Conservation (phyloP, 2,797 vertebrate species). For the Spinibarbus caldwelli region DNA sequence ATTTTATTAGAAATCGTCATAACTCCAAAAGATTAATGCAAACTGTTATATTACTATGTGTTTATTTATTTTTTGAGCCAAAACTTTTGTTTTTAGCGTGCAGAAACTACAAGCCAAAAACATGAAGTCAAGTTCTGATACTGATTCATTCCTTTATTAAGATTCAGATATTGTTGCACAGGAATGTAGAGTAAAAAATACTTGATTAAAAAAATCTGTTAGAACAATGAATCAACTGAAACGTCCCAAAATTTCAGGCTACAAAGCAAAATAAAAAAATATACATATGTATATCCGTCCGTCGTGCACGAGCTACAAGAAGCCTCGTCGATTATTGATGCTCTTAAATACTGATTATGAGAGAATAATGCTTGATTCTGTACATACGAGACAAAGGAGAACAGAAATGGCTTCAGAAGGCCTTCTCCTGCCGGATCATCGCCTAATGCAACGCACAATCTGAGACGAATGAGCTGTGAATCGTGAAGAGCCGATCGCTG, state of each 20-base stretch:
- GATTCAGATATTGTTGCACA: constrained; percentile 80
- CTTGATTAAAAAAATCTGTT: constrained; percentile 72
- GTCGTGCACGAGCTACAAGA: background rate
- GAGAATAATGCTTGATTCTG: constrained; percentile 33
- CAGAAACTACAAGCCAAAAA: background rate
- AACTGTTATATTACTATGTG: background rate
- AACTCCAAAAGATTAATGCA: background rate
- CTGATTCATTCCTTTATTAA: constrained; percentile 88
- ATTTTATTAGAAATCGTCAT: background rate
- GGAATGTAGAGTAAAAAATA: constrained; percentile 86
- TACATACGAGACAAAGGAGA: background rate
- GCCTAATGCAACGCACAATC: background rate
- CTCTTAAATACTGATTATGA: constrained; percentile 14
- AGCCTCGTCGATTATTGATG: constrained; percentile 10
- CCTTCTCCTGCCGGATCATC: constrained; percentile 45
- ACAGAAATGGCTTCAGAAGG: constrained; percentile 54
- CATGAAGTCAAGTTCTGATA: constrained; percentile 38
- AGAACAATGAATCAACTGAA: constrained; percentile 66
- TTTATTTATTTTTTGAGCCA: background rate
- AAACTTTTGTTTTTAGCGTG: background rate
- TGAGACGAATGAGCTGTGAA: background rate
- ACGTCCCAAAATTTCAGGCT: constrained; percentile 54
- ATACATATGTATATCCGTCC: constrained; percentile 27
- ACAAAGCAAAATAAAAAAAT: constrained; percentile 59
- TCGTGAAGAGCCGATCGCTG: background rate